phyloP scores from a whole-genome alignment of 1,140 invertebrate genomes.

The Aphis craccivora region DNA sequence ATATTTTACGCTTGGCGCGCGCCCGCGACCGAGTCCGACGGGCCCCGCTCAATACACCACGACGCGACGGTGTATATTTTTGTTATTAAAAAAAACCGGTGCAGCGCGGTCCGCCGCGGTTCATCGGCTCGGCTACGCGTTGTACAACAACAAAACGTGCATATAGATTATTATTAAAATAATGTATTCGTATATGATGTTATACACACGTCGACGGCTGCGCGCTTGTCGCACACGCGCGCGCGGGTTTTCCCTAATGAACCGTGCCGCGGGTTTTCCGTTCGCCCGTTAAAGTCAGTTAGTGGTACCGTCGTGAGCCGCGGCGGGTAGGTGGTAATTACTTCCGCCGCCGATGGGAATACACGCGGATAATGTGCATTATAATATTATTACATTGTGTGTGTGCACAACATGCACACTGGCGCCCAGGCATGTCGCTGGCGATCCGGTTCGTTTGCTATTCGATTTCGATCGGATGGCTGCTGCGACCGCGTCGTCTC shows the following conservation, averaged over 20 bases:
- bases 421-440: background rate
- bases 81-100: background rate
- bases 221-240: slow-evolving; percentile 42
- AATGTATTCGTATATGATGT: background rate
- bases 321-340: background rate
- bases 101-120: slow-evolving; percentile 2
- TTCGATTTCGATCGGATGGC: slow-evolving; percentile 10
- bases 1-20: slow-evolving; percentile 27
- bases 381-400: background rate
- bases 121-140: background rate
- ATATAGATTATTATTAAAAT: background rate
- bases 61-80: background rate
- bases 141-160: background rate
- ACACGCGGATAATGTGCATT: background rate
- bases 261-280: slow-evolving; percentile 47
- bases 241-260: slow-evolving; percentile 48
- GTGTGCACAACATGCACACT: background rate
- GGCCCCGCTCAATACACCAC: background rate
- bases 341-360: background rate
- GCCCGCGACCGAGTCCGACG: background rate
- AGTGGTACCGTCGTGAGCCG: background rate
- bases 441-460: slow-evolving; percentile 24
- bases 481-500: background rate
- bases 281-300: slow-evolving; percentile 36
- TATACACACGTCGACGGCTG: background rate